These are phyloP conservation scores for Brachynemurus nebulosus DNA, from an alignment of 2,888 invertebrate genomes.

Conservation along the genomic window DNA sequence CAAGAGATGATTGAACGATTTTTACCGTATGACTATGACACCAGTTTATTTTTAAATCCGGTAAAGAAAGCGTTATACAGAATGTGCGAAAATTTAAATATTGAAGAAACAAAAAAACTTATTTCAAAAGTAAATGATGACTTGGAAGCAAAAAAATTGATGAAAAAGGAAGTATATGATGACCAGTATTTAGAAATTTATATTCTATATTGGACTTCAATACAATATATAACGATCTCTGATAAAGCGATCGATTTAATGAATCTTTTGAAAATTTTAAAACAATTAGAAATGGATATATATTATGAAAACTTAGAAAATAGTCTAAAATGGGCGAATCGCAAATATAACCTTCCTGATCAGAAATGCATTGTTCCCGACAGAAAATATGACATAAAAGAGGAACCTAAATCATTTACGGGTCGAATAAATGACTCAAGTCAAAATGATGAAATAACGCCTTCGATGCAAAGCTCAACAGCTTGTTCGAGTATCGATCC, in stretches of 20 bases:
- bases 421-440: not conserved
- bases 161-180: too few species aligned
- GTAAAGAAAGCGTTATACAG: constrained; percentile 32
- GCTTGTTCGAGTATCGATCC: not conserved
- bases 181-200: constrained; percentile 24
- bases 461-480: not conserved
- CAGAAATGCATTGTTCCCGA: too few species aligned
- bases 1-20: constrained; percentile 24
- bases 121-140: constrained; percentile 18
- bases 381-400: not conserved
- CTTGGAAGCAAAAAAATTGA: constrained; percentile 16
- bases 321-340: not conserved
- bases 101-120: constrained; percentile 23
- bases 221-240: constrained; percentile 19
- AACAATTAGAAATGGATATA: constrained; percentile 21
- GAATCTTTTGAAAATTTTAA: constrained; percentile 22
- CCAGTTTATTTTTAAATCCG: constrained; percentile 29
- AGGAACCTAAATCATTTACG: not conserved
- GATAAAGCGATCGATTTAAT: constrained; percentile 18
- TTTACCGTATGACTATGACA: constrained; percentile 28
- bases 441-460: not conserved
- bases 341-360: too few species aligned
- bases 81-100: constrained; percentile 31
- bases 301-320: constrained; percentile 16
- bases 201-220: constrained; percentile 25